Evolutionary conservation across 1,140 invertebrate genomes (phyloP).

Genomic region (Leptopilina clavipes): DNA sequence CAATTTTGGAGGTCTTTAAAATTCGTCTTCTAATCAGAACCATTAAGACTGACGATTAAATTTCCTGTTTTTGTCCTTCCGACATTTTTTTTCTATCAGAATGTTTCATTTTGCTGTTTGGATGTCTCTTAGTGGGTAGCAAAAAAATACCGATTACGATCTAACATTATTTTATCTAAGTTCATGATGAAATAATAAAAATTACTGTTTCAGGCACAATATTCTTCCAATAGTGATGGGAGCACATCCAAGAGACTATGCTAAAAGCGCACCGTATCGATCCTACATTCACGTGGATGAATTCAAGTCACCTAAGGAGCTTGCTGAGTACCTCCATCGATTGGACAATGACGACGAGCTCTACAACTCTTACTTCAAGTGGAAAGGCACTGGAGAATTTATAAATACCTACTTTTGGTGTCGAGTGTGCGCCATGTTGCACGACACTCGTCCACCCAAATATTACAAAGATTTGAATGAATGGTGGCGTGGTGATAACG

Average conservation of each 20-base stretch:
- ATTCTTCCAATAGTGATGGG: constrained; percentile 97
- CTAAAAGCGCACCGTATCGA: constrained; percentile 87
- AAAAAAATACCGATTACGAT: too few relatives aligned
- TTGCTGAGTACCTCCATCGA: constrained; percentile 89
- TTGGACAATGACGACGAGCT: constrained; percentile 90
- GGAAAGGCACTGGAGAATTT: constrained; percentile 93
- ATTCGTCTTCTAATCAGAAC: too few relatives aligned
- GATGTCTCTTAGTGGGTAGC: too few relatives aligned
- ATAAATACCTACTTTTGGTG: constrained; percentile 98
- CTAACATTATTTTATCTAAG: too few relatives aligned
- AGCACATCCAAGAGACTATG: constrained; percentile 92
- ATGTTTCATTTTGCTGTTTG: too few relatives aligned
- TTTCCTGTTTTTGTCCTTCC: too few relatives aligned
- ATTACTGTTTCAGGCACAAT: constrained; percentile 82
- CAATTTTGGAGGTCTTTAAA: too few relatives aligned
- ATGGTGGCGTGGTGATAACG: constrained; percentile 88
- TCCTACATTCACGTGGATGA: constrained; percentile 97
- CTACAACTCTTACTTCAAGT: constrained; percentile 95
- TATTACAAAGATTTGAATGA: constrained; percentile 89
- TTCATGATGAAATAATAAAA: constrained; percentile 4
- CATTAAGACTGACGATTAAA: too few relatives aligned
- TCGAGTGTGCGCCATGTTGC: constrained; percentile 92
- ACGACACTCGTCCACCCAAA: constrained; percentile 81
- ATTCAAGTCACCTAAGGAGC: constrained; percentile 87
- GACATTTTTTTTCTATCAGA: too few relatives aligned